Evolutionary conservation across 53 echinoderm and acorn worm genomes (phyloP).

Genomic region (Holothuria leucospilota): DNA sequence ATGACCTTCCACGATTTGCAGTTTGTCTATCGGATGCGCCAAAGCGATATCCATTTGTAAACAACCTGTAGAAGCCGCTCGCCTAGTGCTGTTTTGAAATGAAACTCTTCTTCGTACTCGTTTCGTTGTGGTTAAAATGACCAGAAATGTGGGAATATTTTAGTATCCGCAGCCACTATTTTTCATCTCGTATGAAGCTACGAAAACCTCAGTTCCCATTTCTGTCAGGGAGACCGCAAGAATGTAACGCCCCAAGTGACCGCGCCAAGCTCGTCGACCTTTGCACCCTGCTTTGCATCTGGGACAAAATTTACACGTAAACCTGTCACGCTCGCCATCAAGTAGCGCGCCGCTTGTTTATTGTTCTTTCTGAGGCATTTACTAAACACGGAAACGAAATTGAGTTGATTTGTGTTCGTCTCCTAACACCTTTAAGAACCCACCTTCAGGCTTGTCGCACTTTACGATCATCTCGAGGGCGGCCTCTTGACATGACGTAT

Average conservation of each 20-base stretch:
- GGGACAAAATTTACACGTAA: constrained; percentile 3
- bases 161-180: too few relatives aligned
- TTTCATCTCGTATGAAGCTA: too few relatives aligned
- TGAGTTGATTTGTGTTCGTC: background rate
- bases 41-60: too few relatives aligned
- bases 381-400: constrained; percentile 19
- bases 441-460: too few relatives aligned
- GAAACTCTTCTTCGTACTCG: too few relatives aligned
- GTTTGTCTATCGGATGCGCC: too few relatives aligned
- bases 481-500: constrained; percentile 38
- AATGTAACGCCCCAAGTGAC: constrained; percentile 7
- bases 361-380: constrained; percentile 26
- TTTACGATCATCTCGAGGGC: constrained; percentile 14
- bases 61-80: too few relatives aligned
- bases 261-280: constrained; percentile 11
- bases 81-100: too few relatives aligned
- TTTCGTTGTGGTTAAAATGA: too few relatives aligned
- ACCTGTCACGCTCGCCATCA: constrained; percentile 9
- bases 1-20: too few relatives aligned
- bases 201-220: background rate
- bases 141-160: too few relatives aligned
- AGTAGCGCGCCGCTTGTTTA: constrained; percentile 13
- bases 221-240: constrained; percentile 9
- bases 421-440: too few relatives aligned
- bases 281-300: background rate